phyloP scores from a whole-genome alignment of 2,797 vertebrate species.

The Telmatherina bonti region DNA sequence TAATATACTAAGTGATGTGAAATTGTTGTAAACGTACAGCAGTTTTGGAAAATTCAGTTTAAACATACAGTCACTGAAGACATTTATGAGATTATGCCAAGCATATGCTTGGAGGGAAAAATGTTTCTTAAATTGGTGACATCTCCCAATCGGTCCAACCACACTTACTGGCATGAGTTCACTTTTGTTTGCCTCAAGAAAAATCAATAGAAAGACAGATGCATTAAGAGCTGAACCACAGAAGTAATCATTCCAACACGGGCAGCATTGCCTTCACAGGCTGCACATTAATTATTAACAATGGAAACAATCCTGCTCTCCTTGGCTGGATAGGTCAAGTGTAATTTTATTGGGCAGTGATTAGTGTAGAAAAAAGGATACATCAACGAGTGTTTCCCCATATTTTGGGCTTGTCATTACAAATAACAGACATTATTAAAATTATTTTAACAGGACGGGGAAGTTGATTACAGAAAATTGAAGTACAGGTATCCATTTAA shows the following conservation, averaged over 20 bases:
- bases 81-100: background rate
- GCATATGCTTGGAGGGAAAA: background rate
- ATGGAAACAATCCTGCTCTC: background rate
- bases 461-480: no score
- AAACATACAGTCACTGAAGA: no score
- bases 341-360: background rate
- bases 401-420: background rate
- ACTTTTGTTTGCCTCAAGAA: background rate
- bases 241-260: background rate
- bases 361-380: background rate
- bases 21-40: background rate
- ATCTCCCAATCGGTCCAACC: background rate
- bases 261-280: background rate
- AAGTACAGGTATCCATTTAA: no score
- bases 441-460: no score
- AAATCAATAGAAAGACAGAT: background rate
- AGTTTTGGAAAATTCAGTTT: no score
- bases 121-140: background rate
- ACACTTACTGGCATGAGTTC: background rate
- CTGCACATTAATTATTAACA: constrained; percentile 1
- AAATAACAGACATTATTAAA: background rate
- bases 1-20: background rate
- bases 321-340: background rate
- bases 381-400: background rate
- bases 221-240: background rate